Evolutionary conservation across 2,113 vertebrate genomes (phyloP), one percentile per base, ranked within the genome.

Genomic region (Morone saxatilis): DNA sequence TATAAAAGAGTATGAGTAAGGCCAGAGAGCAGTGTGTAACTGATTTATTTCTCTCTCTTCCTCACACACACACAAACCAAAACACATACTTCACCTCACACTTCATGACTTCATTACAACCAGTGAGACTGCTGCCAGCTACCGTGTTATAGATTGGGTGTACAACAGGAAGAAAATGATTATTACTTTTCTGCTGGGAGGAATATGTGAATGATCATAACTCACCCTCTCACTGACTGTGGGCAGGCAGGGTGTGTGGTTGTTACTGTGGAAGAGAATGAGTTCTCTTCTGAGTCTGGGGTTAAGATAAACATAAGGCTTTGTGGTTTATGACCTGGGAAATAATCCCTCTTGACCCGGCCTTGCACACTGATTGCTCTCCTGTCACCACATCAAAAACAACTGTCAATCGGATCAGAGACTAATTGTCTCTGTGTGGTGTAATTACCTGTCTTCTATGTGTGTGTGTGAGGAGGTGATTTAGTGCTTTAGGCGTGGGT

Each of bases 261-360:
- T 7, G 8, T 51, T 25, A 43, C n/a, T 57, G 22, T 9, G 61
- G 4, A 22, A 59, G 17, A 9, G 50, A 53, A 20, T 41, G 40
- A 61, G 7, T 36, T 77, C 19, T 50, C 48, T 57, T 43, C 17
- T 68, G 20, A 72, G 31, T 85, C 45, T 1, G 2, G 14, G 7
- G 56, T 68, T 76, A 6, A 65, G 7, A 80, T 74, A 54, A 65
- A 69, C 63, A 67, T 51, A 38, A 25, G 51, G 11, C 20, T 76
- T 31, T 53, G 45, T 73, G 56, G 9, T 86, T 84, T 67, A 76
- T 59, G 25, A 71, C 54, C 60, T 7, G 2, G 13, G n/a, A 57
- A 40, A 17, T 60, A 65, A 74, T 83, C 51, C 67, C 16, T 78
- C 47, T 69, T 74, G 48, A 88, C 71, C 45, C 22, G 31, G 25